phyloP scores from a whole-genome alignment of 2,113 vertebrate genomes.

The Copsychus sechellarum region DNA sequence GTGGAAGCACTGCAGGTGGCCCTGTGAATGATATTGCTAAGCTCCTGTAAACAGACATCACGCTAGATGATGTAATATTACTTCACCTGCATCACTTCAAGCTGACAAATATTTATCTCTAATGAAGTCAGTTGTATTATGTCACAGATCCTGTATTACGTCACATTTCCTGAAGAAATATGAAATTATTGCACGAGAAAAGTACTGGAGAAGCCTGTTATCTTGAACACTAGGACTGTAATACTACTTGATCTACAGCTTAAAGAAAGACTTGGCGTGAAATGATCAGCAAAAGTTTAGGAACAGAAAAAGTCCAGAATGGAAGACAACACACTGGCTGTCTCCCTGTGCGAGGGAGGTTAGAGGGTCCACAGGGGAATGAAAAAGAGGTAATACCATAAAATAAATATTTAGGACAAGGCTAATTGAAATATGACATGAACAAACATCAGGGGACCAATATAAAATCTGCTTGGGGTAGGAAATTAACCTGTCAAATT shows the following conservation, averaged over 20 bases:
- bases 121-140: neutral
- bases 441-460: neutral
- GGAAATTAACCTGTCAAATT: neutral
- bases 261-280: neutral
- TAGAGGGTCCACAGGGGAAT: neutral
- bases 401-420: neutral
- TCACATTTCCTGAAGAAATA: neutral
- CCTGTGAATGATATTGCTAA: neutral
- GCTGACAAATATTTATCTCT: neutral
- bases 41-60: neutral
- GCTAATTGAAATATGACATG: neutral
- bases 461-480: neutral
- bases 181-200: neutral
- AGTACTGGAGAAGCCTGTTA: neutral
- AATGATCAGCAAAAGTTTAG: neutral
- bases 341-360: fast-evolving
- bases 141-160: neutral
- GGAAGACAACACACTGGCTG: neutral
- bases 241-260: neutral
- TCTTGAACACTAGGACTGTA: neutral
- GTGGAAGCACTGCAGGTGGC: neutral
- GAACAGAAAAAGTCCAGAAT: neutral
- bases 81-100: neutral
- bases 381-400: neutral
- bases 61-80: neutral